Conservation (phyloP, 2,797 vertebrate species). For the Mionectes olivaceus region DNA sequence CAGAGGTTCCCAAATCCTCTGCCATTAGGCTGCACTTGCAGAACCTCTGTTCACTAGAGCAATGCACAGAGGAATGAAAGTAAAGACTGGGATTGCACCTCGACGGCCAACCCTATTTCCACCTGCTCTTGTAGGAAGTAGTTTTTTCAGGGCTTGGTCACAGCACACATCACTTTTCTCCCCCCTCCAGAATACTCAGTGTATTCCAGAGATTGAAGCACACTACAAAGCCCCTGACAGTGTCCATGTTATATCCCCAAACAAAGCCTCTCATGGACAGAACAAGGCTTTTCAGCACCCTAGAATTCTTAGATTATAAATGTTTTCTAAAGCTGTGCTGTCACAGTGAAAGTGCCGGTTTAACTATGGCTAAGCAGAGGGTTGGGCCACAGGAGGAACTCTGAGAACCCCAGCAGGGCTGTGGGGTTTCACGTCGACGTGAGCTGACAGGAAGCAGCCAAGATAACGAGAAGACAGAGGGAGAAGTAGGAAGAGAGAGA, state of each 20-base stretch:
- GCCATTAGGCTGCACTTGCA: background rate
- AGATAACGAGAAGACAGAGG: slow-evolving; percentile 40
- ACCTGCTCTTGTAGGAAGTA: background rate
- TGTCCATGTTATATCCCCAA: rapidly evolving
- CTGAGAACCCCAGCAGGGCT: background rate
- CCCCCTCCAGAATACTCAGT: background rate
- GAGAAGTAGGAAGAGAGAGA: slow-evolving; percentile 32
- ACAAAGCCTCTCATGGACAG: rapidly evolving
- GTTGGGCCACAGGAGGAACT: slow-evolving; percentile 7
- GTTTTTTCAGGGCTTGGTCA: background rate
- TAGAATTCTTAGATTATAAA: rapidly evolving
- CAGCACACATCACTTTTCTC: background rate
- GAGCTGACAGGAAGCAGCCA: slow-evolving; percentile 35
- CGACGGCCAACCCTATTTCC: background rate
- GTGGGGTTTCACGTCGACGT: background rate
- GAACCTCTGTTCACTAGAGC: background rate
- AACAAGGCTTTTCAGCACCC: background rate
- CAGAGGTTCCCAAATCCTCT: background rate
- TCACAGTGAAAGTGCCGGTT: background rate
- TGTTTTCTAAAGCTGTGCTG: background rate
- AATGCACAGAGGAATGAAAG: background rate
- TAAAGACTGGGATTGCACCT: too few species aligned
- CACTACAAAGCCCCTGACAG: background rate
- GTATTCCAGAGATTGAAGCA: background rate
- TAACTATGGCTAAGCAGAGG: background rate